Conservation (phyloP, 2,797 vertebrate species). For the Rhynchonycteris naso region DNA sequence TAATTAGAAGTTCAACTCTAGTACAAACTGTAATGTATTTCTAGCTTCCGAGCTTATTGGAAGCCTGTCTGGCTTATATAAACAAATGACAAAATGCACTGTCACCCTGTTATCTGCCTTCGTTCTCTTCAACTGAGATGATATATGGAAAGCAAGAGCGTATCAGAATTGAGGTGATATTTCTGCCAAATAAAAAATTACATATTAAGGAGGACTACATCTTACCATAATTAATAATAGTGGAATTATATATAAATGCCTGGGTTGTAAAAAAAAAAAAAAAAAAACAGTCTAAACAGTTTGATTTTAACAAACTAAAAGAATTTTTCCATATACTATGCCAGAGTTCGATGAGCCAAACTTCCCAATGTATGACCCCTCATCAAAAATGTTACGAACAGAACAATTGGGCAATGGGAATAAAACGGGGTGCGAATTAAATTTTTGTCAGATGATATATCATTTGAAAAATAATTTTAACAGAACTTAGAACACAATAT, state of each 20-base stretch:
- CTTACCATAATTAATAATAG: not conserved
- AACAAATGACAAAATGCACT: not conserved
- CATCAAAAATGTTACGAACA: not conserved
- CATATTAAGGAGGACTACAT: not conserved
- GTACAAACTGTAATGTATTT: not conserved
- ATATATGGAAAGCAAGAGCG: not conserved
- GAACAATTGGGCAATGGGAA: not conserved
- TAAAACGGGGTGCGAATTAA: not conserved
- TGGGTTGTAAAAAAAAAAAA: not conserved
- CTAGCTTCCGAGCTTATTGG: not conserved
- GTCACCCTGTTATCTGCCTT: not conserved
- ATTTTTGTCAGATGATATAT: not conserved
- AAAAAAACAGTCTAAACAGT: not conserved
- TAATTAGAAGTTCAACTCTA: not conserved
- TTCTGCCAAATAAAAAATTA: not conserved
- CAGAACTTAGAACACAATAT: not conserved
- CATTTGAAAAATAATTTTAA: slow-evolving; percentile 20
- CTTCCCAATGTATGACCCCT: not conserved
- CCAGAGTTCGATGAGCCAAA: not conserved
- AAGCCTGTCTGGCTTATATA: not conserved
- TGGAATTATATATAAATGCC: not conserved
- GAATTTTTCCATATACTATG: not conserved
- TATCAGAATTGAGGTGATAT: not conserved
- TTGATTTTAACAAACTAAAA: not conserved
- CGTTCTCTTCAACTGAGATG: not conserved